Base-by-base conservation (phyloP, 2,113 vertebrate genomes). In the Oryzias woworae region DNA sequence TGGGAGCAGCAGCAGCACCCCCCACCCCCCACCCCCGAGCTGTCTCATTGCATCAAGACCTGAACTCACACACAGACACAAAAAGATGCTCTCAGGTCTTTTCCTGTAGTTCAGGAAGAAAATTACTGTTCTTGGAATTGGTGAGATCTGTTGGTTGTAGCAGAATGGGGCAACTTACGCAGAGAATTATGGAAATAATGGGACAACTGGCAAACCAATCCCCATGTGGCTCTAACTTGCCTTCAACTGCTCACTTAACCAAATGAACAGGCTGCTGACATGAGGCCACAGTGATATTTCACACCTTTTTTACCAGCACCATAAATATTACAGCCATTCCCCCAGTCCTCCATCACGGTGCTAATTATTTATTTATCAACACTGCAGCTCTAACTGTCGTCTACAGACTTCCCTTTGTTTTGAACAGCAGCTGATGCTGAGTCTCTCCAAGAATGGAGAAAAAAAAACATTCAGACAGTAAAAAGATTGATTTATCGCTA, bases 311-410 rank as follows among this genome's bases (percentile, higher is more conserved):
- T 77, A 76, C 64, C 75, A 66, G 70, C 70, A 14, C 74, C 69
- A 69, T 87, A 90, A 89, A 88, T 88, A 84, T 71, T 69, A 73
- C 58, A 62, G 50, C 36, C 53, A n/a, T 77, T 69, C 53, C 62
- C 17, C 4, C 48, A 8, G 14, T 72, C 56, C 69, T 36, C 50
- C 58, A 57, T 58, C 45, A 66, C 62, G 77, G 64, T 69, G 71
- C 61, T 85, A 78, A 85, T 85, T 84, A 82, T 87, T 81, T 85
- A 86, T 87, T 89, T 72, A 84, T 72, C 75, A 84, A 78, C 58
- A 80, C 55, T 16, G 68, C 63, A 64, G 75, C 66, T 78, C 58
- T 66, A 77, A 60, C 55, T 41, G 45, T 63, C 45, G 74, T 87
- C 87, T 75, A 70, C 64, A 60, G 61, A 49, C 47, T 63, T n/a